Evolutionary conservation across 2,113 vertebrate genomes (phyloP).

Genomic region (Guaruba guarouba): DNA sequence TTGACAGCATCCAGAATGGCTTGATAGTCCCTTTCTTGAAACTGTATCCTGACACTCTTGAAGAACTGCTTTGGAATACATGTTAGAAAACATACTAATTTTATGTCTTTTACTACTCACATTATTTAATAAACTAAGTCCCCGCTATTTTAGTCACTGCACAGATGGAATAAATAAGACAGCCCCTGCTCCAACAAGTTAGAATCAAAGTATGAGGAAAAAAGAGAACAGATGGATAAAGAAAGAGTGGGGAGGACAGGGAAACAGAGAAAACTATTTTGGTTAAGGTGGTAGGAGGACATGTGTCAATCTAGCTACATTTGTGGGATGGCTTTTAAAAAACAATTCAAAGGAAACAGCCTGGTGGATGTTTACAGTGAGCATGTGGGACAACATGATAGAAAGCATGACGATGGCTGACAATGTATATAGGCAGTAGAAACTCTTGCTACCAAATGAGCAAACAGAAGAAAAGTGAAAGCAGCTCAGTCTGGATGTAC

Average conservation of each 20-base stretch:
- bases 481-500: not conserved
- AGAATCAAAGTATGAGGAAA: not conserved
- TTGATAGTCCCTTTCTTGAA: not conserved
- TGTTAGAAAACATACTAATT: not conserved
- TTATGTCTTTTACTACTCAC: not conserved
- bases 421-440: not conserved
- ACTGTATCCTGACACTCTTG: not conserved
- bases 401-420: not conserved
- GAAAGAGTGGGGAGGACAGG: constrained; percentile 27
- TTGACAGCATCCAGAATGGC: not conserved
- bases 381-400: not conserved
- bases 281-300: constrained; percentile 51
- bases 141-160: not conserved
- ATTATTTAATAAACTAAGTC: not conserved
- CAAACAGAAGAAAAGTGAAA: not conserved
- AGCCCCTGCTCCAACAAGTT: not conserved
- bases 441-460: constrained; percentile 27
- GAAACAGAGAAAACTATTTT: constrained; percentile 50
- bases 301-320: constrained; percentile 41
- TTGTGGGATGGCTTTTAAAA: constrained; percentile 2
- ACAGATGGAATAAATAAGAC: not conserved
- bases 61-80: not conserved
- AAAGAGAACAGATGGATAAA: constrained; percentile 55
- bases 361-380: constrained; percentile 22
- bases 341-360: not conserved